Base-by-base conservation (phyloP, 2,113 vertebrate species). In the Sander lucioperca region DNA sequence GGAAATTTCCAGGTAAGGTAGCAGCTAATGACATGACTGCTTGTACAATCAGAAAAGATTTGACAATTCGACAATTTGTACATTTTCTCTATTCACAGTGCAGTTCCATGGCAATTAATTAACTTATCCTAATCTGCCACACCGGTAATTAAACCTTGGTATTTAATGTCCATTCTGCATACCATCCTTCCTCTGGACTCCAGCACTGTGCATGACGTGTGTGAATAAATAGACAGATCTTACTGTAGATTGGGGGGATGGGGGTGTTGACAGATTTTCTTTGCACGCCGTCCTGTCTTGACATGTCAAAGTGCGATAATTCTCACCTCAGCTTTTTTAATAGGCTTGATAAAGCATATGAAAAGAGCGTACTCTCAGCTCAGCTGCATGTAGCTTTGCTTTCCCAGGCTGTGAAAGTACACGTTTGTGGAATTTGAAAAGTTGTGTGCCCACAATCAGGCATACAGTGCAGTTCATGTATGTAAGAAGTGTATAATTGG, bases 1-100 rank as follows among this genome's bases (percentile, higher is more conserved):
- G 98, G 98, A 57, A 94, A 94, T 76, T 99, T 99, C 86, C 97
- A 99, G 97, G 98, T 99, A 93, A 94, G 94, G 77, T 12, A 64
- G 18, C 67, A 23, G 61, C 50, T 66, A 33, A 56, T 48, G n/a
- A 51, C 19, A 66, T 27, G 33, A 23, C 19, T 16, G 27, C n/a
- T 50, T n/a, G 27, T 5, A 53, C 5, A 59, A 25, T 62, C 1
- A 14, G 30, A 45, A 39, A 11, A 36, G 2, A 50, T 43, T 43
- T 10, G 10, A 56, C 21, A 7, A 39, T 39, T 39, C 8, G 2
- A 0, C 11, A 39, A 8, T 43, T 6, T 51, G 6, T 14, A 1
- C 33, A 5, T 66, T 56, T 50, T 14, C 11, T 72, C 13, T 65
- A 3, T 59, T 58, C 23, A 51, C 19, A 27, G 5, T 59, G 2